Conservation (phyloP, 2,888 invertebrate species). For the Orthosia cruda region DNA sequence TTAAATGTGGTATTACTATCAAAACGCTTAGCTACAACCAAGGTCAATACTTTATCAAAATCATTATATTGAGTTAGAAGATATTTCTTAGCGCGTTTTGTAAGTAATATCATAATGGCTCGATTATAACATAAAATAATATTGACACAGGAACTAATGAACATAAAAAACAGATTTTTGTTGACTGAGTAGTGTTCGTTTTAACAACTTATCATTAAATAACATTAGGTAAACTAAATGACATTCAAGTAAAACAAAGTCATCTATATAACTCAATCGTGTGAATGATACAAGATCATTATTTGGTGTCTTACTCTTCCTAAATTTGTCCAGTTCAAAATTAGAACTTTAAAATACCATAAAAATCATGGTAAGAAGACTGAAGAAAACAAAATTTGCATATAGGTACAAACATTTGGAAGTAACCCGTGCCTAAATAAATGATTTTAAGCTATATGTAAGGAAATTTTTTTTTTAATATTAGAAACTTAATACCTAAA, state of each 20-base stretch:
- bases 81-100: conserved; percentile 8
- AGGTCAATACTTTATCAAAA: background rate
- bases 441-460: conserved; percentile 1
- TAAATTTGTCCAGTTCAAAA: no score
- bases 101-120: conserved; percentile 26
- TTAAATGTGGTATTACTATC: conserved; percentile 22
- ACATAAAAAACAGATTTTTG: background rate
- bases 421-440: conserved; percentile 1
- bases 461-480: background rate
- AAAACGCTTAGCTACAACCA: conserved; percentile 11
- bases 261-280: conserved; percentile 5
- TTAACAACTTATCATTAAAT: background rate
- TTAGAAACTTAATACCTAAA: conserved; percentile 32
- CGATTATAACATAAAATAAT: conserved; percentile 1
- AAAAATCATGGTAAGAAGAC: background rate
- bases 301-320: background rate
- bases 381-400: background rate
- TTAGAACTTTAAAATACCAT: background rate
- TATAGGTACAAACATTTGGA: background rate
- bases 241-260: background rate
- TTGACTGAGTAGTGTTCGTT: background rate
- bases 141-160: conserved; percentile 1
- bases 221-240: background rate
- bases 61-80: background rate
- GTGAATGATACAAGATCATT: background rate